phyloP scores from a whole-genome alignment of 2,888 invertebrate genomes.

The Catocala nupta region DNA sequence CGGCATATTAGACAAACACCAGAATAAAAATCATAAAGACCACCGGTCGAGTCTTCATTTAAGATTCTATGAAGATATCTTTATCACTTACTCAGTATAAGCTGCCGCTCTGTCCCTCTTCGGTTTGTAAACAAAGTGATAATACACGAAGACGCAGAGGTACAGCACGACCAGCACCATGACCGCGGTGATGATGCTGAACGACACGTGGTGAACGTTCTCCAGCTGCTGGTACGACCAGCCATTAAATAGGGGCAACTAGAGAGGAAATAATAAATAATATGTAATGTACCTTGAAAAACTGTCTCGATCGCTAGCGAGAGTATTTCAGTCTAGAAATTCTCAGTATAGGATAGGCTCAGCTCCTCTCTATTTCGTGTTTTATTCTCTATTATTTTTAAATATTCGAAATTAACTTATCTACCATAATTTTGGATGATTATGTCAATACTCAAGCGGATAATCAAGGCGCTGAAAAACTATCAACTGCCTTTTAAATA shows the following conservation, averaged over 20 bases:
- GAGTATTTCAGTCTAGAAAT: no score
- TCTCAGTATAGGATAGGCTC: no score
- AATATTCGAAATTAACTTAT: no score
- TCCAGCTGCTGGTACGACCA: slow-evolving; percentile 54
- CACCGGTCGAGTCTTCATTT: background rate
- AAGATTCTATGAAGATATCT: background rate
- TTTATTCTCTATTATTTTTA: no score
- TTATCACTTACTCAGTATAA: slow-evolving; percentile 64
- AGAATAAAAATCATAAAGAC: no score
- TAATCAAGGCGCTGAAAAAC: no score
- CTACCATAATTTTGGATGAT: no score
- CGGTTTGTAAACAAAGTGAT: slow-evolving; percentile 62
- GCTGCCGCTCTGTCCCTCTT: slow-evolving; percentile 44
- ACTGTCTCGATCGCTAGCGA: no score
- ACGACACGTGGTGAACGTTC: slow-evolving; percentile 52
- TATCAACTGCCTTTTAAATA: no score
- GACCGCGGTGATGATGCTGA: slow-evolving; percentile 55
- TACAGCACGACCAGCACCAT: slow-evolving; percentile 59
- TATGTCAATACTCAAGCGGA: no score
- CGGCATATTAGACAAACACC: no score
- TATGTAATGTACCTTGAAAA: background rate
- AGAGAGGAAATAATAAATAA: slow-evolving; percentile 3
- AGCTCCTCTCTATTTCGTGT: no score
- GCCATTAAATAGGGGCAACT: slow-evolving; percentile 76
- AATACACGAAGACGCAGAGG: slow-evolving; percentile 64